Conservation (phyloP, 2,888 invertebrate genomes). For the Falcaria lacertinaria region DNA sequence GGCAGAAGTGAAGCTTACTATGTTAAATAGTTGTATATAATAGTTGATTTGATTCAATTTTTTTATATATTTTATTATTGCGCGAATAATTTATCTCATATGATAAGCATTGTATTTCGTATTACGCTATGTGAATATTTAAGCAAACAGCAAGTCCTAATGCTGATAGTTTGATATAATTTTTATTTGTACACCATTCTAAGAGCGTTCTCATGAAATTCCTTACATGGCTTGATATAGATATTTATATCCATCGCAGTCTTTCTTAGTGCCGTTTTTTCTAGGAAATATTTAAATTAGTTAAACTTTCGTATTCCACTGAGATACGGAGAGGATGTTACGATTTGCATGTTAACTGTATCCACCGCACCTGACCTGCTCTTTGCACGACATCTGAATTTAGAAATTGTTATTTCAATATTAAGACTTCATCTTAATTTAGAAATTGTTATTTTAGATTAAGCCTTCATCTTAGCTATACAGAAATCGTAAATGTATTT, state of each 20-base stretch:
- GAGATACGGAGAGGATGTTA: constrained; percentile 31
- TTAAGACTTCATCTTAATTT: too few species aligned
- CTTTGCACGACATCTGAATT: constrained; percentile 50
- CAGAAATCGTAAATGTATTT: too few species aligned
- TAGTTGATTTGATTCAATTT: too few species aligned
- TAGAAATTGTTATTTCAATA: constrained; percentile 29
- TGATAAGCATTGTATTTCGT: neutral
- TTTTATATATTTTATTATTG: too few species aligned
- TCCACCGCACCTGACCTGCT: constrained; percentile 29
- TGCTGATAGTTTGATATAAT: neutral
- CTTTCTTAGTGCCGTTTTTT: constrained; percentile 11
- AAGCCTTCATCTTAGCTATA: too few species aligned
- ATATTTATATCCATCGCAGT: constrained; percentile 3
- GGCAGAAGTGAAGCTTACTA: too few species aligned
- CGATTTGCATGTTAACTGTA: constrained; percentile 61
- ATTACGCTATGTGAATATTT: neutral
- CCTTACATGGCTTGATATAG: neutral
- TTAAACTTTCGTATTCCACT: constrained; percentile 41
- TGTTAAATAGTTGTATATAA: too few species aligned
- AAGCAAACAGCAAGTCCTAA: neutral
- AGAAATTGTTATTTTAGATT: too few species aligned
- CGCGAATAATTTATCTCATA: neutral
- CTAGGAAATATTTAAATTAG: constrained; percentile 27
- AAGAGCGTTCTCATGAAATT: neutral
- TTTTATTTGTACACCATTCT: neutral